Evolutionary conservation across 1,140 invertebrate genomes (phyloP), one percentile per base, ranked within the genome.

Genomic region (Aethina tumida): DNA sequence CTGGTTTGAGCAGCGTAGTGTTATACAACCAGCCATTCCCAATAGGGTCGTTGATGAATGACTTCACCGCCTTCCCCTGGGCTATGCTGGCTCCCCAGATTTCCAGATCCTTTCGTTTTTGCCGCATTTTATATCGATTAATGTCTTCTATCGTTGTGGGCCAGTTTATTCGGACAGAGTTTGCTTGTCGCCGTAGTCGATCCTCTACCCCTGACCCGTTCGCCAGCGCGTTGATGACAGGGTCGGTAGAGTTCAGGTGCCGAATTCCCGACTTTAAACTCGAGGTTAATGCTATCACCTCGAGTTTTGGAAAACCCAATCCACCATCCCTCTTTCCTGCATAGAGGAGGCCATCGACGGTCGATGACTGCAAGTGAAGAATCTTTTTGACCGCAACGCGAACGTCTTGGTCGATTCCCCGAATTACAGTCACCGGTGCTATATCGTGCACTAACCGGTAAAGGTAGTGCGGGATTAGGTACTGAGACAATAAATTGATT

Each of bases 271-370:
- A 15, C 22, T 24, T 45, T 5, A 49, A 18, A 16, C 32, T 32
- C 3, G 22, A 10, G 9, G 27, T n/a, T 17, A 32, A 19, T 10
- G 30, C 22, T 3, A 45, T 17, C 17, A 35, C 35, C 17, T 50
- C 40, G 13, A 53, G 21, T 21, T 22, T 32, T 10, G 34, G 19
- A 7, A 53, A 21, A 16, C 51, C 50, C 42, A 56, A 38, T 41
- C 53, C 53, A 8, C 53, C 50, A 36, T 52, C 47, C 43, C 33
- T 29, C 49, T 44, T 49, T n/a, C 42, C 29, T 34, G 35, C 39
- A 27, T 54, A 50, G 1, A 55, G 8, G 12, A 56, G 34, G 8
- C 35, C 37, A 13, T 53, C 34, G 0, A 35, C 18, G 2, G 29
- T 34, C 2, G 38, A 40, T 22, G 32, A 28, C 15, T 38, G 45